Evolutionary conservation across 2,888 invertebrate species (phyloP).

Genomic region (Leuctra nigra): DNA sequence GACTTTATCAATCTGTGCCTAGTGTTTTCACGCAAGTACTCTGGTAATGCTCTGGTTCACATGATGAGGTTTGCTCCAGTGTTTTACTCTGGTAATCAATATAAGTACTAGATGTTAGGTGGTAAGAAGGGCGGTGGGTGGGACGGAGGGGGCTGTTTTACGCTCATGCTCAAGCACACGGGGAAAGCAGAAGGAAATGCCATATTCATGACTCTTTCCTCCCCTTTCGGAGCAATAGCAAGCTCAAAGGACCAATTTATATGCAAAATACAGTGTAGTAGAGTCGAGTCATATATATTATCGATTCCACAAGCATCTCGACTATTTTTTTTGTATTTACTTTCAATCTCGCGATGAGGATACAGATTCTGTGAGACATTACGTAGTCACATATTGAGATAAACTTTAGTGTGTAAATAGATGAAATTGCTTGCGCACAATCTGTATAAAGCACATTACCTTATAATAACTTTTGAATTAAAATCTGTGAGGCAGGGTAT

Average conservation of each 20-base stretch:
- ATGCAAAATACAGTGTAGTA: constrained; percentile 18
- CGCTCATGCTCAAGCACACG: constrained; percentile 13
- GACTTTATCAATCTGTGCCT: background rate
- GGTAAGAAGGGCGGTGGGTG: background rate
- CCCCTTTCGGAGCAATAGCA: constrained; percentile 10
- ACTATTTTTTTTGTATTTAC: constrained; percentile 17
- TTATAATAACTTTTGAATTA: background rate
- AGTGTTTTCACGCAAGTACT: background rate
- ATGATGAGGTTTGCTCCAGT: constrained; percentile 13
- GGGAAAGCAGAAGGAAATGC: constrained; percentile 18
- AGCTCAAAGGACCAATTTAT: constrained; percentile 19
- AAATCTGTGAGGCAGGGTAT: background rate
- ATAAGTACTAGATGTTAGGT: constrained; percentile 15
- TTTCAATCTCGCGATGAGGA: constrained; percentile 6
- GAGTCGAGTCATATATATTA: constrained; percentile 13
- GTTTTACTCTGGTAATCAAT: constrained; percentile 17
- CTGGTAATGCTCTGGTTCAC: constrained; percentile 8
- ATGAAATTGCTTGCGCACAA: background rate
- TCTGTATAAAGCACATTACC: background rate
- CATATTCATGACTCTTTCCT: constrained; percentile 20
- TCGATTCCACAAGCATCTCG: constrained; percentile 15
- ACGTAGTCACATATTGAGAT: background rate
- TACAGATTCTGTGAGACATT: constrained; percentile 2
- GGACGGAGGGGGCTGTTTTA: constrained; percentile 10
- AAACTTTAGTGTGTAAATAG: background rate